Evolutionary conservation across 2,888 invertebrate species (phyloP).

Genomic region (Linyphia triangularis): DNA sequence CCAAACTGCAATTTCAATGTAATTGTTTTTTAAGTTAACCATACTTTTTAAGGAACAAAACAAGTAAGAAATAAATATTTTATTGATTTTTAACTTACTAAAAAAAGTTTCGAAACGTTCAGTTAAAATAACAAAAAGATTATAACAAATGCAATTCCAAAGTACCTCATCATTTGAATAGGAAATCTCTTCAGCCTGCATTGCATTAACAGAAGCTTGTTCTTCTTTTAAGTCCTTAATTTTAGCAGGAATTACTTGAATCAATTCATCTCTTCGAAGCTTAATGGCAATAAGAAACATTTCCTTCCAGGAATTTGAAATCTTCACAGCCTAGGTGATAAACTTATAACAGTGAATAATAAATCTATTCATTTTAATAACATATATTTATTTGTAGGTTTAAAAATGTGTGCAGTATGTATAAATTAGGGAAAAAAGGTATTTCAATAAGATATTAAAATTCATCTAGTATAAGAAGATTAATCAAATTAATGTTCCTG

Average conservation of each 20-base stretch:
- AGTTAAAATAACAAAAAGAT: neutral
- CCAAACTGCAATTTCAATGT: no score
- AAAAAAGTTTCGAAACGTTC: neutral
- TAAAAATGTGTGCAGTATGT: no score
- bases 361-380: no score
- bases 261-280: constrained; percentile 34
- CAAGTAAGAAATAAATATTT: neutral
- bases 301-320: constrained; percentile 62
- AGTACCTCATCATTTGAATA: constrained; percentile 32
- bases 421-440: no score
- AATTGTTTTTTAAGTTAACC: no score
- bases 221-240: constrained; percentile 45
- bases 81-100: neutral
- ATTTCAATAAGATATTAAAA: no score
- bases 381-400: no score
- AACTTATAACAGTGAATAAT: no score
- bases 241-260: constrained; percentile 4
- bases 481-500: no score
- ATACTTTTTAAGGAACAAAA: neutral
- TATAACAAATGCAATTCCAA: neutral
- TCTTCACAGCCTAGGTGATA: constrained; percentile 51
- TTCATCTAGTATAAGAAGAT: no score
- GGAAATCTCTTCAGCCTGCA: neutral
- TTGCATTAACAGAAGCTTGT: neutral
- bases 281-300: constrained; percentile 39